Percentiles rank a stretch among this genome's conserved stretches.
These are phyloP conservation scores for Pachypsylla venusta DNA, from an alignment of 1,140 invertebrate species.

Conservation along the genomic window DNA sequence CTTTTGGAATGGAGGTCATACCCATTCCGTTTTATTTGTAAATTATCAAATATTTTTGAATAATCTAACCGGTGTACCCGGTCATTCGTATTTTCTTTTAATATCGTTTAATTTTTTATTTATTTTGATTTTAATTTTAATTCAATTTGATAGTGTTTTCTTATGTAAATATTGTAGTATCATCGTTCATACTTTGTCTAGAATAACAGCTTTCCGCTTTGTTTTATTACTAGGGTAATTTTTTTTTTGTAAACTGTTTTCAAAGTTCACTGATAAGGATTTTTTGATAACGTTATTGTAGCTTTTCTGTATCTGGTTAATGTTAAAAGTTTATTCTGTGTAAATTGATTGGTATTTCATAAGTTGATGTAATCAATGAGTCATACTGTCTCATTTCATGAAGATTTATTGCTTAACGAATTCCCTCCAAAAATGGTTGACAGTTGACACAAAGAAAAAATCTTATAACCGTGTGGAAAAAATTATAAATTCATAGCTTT, in stretches of 20 bases:
- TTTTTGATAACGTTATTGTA: too few relatives aligned
- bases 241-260: neutral
- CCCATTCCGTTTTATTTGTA: neutral
- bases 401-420: too few relatives aligned
- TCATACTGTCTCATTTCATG: too few relatives aligned
- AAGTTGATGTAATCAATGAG: too few relatives aligned
- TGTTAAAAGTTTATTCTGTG: too few relatives aligned
- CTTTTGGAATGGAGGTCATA: constrained; percentile 3
- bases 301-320: too few relatives aligned
- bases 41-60: neutral
- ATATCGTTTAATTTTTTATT: neutral
- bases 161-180: neutral
- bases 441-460: too few relatives aligned
- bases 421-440: too few relatives aligned
- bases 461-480: too few relatives aligned
- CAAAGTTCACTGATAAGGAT: too few relatives aligned
- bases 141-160: neutral
- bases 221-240: neutral
- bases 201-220: neutral
- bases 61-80: neutral
- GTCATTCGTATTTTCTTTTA: neutral
- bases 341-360: too few relatives aligned
- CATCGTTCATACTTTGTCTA: neutral
- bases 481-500: too few relatives aligned
- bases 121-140: neutral